Evolutionary conservation across 2,888 invertebrate genomes (phyloP).

Genomic region (Phania funesta): DNA sequence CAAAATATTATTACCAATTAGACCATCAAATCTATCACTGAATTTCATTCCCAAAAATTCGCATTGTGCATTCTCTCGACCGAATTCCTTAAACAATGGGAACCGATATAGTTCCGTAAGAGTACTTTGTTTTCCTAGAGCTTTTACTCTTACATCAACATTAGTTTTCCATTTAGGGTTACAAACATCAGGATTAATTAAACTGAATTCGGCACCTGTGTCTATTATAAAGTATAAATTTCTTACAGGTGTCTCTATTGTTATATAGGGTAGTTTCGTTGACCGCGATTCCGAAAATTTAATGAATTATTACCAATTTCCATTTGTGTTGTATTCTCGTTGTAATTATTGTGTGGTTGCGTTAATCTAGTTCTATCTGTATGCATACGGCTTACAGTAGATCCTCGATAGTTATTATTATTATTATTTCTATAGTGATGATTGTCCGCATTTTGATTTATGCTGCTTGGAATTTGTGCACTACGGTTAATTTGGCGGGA

Average conservation of each 20-base stretch:
- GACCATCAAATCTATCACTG: slow-evolving; percentile 12
- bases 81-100: not conserved
- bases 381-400: not conserved
- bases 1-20: slow-evolving; percentile 15
- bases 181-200: not conserved
- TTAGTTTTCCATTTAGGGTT: not conserved
- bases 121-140: not conserved
- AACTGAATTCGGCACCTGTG: not conserved
- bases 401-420: not conserved
- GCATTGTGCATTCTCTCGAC: not conserved
- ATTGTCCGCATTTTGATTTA: no score
- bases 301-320: not conserved
- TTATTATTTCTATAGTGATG: no score
- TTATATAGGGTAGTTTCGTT: slow-evolving; percentile 7
- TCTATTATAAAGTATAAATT: not conserved
- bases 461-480: not conserved
- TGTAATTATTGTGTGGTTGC: not conserved
- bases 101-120: not conserved
- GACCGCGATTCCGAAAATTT: not conserved
- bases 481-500: not conserved
- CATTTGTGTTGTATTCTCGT: not conserved
- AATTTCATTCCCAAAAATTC: slow-evolving; percentile 21
- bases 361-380: not conserved
- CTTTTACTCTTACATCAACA: not conserved
- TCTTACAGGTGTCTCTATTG: not conserved